phyloP scores from a whole-genome alignment of 2,113 vertebrate species.

The Lamprotornis superbus region DNA sequence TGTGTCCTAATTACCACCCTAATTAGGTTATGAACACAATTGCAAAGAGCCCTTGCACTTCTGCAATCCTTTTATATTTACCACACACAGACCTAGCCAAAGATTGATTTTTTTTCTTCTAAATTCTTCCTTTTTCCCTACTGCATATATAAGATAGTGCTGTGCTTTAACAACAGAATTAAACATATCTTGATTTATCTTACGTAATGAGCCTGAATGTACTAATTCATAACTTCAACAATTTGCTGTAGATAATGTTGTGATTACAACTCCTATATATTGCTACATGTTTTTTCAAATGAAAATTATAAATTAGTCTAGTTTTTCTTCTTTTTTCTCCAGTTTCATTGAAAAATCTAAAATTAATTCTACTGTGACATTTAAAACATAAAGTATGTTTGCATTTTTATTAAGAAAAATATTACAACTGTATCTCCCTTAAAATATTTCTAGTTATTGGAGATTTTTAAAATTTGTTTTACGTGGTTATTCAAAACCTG shows the following conservation, averaged over 20 bases:
- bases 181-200: slow-evolving; percentile 36
- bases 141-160: slow-evolving; percentile 18
- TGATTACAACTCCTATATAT: background rate
- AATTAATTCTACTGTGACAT: background rate
- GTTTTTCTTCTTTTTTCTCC: background rate
- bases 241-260: slow-evolving; percentile 2
- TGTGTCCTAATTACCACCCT: slow-evolving; percentile 74
- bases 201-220: slow-evolving; percentile 23
- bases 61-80: slow-evolving; percentile 44
- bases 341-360: background rate
- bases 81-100: slow-evolving; percentile 19
- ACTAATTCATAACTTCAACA: slow-evolving; percentile 25
- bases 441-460: too few species aligned
- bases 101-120: slow-evolving; percentile 52
- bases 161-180: slow-evolving; percentile 33
- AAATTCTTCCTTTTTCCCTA: slow-evolving; percentile 43
- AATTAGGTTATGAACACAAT: slow-evolving; percentile 77
- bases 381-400: background rate
- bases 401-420: background rate
- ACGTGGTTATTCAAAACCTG: background rate
- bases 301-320: background rate
- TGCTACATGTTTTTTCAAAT: background rate
- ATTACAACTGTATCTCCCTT: background rate
- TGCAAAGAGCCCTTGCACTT: slow-evolving; percentile 47
- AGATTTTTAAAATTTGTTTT: background rate